Percentiles rank a stretch among this genome's conserved stretches.
These are phyloP conservation scores for Pogonomyrmex californicus DNA, from an alignment of 1,140 invertebrate genomes.

Conservation along the genomic window DNA sequence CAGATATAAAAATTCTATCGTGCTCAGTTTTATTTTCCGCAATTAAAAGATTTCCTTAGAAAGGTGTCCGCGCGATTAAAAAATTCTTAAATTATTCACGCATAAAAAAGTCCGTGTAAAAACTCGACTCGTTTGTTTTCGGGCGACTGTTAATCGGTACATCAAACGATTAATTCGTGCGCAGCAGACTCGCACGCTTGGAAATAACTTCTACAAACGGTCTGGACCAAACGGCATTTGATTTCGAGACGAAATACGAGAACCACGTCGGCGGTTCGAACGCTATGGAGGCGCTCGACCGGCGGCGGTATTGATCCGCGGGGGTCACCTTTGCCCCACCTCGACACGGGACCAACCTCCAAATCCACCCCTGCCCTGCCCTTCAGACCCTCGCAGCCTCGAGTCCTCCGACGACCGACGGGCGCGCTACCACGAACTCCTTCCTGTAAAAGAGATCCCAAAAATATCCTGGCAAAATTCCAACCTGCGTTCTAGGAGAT, in stretches of 20 bases:
- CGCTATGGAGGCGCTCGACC: constrained; percentile 81
- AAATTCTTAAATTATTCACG: neutral
- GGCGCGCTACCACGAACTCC: constrained; percentile 63
- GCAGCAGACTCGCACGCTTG: constrained; percentile 3
- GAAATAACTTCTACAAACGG: constrained; percentile 11
- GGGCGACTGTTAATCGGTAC: no score
- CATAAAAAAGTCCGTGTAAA: neutral
- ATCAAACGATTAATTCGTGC: neutral
- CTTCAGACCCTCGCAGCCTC: constrained; percentile 54
- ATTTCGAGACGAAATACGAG: constrained; percentile 70
- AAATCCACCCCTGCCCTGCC: constrained; percentile 76
- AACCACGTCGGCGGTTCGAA: constrained; percentile 64
- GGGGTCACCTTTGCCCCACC: constrained; percentile 81
- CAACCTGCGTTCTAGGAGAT: constrained; percentile 5
- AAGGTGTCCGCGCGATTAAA: neutral
- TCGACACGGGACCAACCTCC: constrained; percentile 80
- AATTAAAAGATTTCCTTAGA: neutral
- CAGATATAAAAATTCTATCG: neutral
- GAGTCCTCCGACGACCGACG: constrained; percentile 64
- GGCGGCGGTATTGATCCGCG: constrained; percentile 85
- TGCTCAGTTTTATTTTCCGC: neutral
- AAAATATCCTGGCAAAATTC: constrained; percentile 75
- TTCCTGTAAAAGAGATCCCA: constrained; percentile 70
- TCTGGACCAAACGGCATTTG: constrained; percentile 62
- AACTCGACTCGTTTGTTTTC: constrained; percentile 6